Percentiles rank a stretch among this genome's conserved stretches.
Evolutionary conservation across 2,113 vertebrate genomes (phyloP).

Genomic region (Rhipidura dahli): DNA sequence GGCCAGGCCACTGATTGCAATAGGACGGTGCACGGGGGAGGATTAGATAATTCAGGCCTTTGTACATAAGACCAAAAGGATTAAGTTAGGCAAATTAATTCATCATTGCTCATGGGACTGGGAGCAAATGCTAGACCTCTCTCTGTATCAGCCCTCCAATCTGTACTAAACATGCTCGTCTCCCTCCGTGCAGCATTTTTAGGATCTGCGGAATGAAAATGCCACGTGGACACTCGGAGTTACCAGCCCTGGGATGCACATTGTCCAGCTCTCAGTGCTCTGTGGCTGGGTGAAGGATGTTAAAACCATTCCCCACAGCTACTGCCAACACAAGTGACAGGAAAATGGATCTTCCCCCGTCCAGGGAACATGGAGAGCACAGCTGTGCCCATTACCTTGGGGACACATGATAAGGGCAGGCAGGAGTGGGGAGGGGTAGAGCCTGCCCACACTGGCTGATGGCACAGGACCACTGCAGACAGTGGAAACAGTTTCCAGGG

Average conservation of each 20-base stretch:
- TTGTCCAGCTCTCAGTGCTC: background rate
- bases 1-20: rapidly evolving
- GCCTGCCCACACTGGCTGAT: rapidly evolving
- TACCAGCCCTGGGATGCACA: background rate
- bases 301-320: background rate
- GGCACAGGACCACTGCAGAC: background rate
- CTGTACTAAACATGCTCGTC: background rate
- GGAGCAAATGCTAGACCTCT: background rate
- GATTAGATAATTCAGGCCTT: background rate
- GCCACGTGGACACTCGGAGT: rapidly evolving
- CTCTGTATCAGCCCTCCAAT: background rate
- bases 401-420: background rate
- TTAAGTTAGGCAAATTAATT: constrained; percentile 32
- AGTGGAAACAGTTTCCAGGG: background rate
- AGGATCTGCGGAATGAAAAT: background rate
- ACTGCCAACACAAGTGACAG: background rate
- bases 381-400: background rate
- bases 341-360: rapidly evolving
- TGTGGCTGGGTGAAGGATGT: background rate
- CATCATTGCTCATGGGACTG: background rate
- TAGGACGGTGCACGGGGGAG: rapidly evolving
- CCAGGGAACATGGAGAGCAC: background rate
- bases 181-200: background rate
- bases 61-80: background rate
- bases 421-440: background rate